A percentile compares a stretch with the other conserved stretches of the same genome.
Evolutionary conservation across 2,113 vertebrate species (phyloP).

Genomic region (Rhinogobius similis): DNA sequence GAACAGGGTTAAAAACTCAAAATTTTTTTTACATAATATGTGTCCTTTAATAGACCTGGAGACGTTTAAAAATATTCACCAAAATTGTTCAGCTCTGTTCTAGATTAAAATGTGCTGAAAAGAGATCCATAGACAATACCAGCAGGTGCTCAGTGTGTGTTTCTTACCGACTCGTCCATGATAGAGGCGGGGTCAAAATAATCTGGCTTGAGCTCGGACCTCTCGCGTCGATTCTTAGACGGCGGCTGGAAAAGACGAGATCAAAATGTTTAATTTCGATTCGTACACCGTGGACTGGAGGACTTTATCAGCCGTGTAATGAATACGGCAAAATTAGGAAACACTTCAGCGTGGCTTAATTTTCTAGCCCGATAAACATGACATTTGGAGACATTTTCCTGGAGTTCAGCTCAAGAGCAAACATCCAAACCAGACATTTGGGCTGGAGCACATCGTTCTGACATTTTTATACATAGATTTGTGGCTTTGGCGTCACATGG

Average conservation of each 20-base stretch:
- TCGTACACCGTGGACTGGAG: constrained; percentile 1
- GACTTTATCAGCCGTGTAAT: background rate
- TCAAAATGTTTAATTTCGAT: constrained; percentile 10
- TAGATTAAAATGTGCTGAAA: no score
- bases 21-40: no score
- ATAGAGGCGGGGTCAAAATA: constrained; percentile 99
- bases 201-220: constrained; percentile 98
- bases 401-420: background rate
- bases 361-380: constrained; percentile 47
- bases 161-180: constrained; percentile 98
- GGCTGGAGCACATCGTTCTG: constrained; percentile 23
- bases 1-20: no score
- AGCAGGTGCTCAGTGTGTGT: no score
- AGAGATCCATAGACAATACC: no score
- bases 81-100: no score
- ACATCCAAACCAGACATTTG: constrained; percentile 41
- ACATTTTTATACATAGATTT: constrained; percentile 31
- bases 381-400: constrained; percentile 39
- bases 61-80: no score
- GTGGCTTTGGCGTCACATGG: constrained; percentile 27
- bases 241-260: constrained; percentile 82
- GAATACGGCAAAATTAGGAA: constrained; percentile 23
- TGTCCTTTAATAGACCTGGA: no score
- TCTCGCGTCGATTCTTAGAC: constrained; percentile 97
- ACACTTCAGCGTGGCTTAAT: constrained; percentile 29